Base-by-base conservation (phyloP, 2,888 invertebrate genomes). In the Cataglyphis altisquamis region DNA sequence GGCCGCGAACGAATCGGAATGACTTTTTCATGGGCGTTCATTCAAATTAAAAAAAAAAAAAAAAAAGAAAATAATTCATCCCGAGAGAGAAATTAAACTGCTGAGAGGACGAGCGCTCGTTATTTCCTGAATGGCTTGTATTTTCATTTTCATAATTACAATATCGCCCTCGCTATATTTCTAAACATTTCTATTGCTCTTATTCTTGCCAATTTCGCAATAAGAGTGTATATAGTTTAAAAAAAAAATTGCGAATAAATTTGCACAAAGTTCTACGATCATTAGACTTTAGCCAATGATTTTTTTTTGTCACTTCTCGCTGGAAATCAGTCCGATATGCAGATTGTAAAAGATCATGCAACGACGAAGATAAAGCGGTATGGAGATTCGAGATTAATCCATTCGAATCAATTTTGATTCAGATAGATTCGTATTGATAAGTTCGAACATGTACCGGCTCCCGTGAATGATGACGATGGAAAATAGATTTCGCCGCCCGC, bases 351-450 rank as follows among this genome's bases (percentile, higher is more conserved):
- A 57, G 57, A 70, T 60, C 21, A 29, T 88, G 86, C 86, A 64
- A 67, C 87, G 86, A 88, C 90, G 77, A 88, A 90, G 91, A 91
- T 88, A 89, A 86, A 90, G 82, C 86, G 82, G 60, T n/a, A 45
- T n/a, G 9, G 57, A 9, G 52, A 67, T 32, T 25, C 12, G 81
- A 41, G 15, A 81, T 52, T 52, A n/a, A n/a, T 52, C 52, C n/a
- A n/a, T 52, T n/a, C 84, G 77, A 86, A 86, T 88, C 81, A 82
- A 87, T 85, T 84, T 77, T 85, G 84, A 83, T 68, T 57, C 80
- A 62, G 68, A n/a, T 64, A 75, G 86, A 89, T 89, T 84, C 82
- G 82, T 55, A 84, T 74, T 80, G 84, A 86, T 89, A 87, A 84
- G 87, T 86, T 84, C 68, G 78, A 48, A 32, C 72, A 41, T 39